These are phyloP conservation scores for Tragelaphus scriptus DNA, from an alignment of 2,113 vertebrate species.

Conservation along the genomic window DNA sequence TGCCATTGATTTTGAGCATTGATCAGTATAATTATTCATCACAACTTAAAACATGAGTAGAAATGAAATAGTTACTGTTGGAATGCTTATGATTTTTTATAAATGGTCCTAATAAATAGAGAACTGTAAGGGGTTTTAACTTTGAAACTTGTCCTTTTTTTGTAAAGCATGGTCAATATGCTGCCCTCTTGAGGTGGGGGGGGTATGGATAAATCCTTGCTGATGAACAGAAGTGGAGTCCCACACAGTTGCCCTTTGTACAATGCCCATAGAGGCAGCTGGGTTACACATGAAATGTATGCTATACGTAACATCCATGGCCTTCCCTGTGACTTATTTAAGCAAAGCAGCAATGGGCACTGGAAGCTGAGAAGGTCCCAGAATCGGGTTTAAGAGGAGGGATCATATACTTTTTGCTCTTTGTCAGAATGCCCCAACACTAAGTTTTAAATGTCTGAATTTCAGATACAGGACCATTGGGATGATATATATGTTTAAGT, in stretches of 20 bases:
- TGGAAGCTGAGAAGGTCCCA: neutral
- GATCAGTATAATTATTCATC: neutral
- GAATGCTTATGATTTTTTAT: neutral
- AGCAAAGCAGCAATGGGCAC: neutral
- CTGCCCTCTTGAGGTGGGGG: neutral
- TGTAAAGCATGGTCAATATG: neutral
- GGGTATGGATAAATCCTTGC: neutral
- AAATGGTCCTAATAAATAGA: neutral
- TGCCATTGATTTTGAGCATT: neutral
- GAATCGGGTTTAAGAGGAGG: neutral
- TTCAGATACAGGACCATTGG: neutral
- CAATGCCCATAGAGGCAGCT: neutral
- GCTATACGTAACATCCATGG: fast-evolving
- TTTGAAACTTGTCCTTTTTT: neutral
- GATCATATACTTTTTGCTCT: neutral
- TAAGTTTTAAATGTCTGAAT: neutral
- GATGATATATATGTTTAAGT: neutral
- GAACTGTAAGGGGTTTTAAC: neutral
- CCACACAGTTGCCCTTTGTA: neutral
- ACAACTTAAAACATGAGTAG: neutral
- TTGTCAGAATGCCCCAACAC: neutral
- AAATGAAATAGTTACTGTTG: neutral
- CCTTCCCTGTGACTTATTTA: neutral
- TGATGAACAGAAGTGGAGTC: neutral
- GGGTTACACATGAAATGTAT: neutral